A percentile compares a stretch with the other conserved stretches of the same genome.
Conservation (phyloP, 2,888 invertebrate species). For the Paralinhomoeus sp. region DNA sequence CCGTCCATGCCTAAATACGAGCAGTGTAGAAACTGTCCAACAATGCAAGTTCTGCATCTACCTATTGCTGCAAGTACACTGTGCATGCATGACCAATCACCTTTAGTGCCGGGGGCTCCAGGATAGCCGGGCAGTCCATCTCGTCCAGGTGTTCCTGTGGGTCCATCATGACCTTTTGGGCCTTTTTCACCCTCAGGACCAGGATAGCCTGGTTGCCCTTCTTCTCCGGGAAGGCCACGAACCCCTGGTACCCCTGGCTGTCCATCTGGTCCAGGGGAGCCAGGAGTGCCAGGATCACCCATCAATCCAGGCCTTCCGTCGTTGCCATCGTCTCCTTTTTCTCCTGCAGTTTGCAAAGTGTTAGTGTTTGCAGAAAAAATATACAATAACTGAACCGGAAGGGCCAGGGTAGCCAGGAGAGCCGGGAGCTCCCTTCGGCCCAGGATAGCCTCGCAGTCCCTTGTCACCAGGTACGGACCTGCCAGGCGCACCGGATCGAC, state of each 20-base stretch:
- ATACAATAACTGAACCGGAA: too few relatives aligned
- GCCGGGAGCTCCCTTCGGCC: too few relatives aligned
- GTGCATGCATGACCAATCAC: conserved; percentile 4
- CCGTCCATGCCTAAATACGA: too few relatives aligned
- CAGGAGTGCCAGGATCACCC: too few relatives aligned
- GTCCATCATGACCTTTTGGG: background rate
- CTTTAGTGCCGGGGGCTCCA: conserved; percentile 15
- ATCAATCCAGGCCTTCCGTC: conserved; percentile 7
- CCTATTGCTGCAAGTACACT: background rate
- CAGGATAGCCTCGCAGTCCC: too few relatives aligned
- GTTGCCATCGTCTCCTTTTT: conserved; percentile 5
- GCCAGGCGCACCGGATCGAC: too few relatives aligned
- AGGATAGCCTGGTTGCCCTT: background rate
- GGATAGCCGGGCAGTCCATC: conserved; percentile 16
- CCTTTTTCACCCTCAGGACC: too few relatives aligned
- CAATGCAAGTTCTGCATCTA: too few relatives aligned
- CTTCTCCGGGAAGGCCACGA: background rate
- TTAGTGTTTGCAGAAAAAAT: too few relatives aligned
- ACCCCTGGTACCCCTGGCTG: background rate
- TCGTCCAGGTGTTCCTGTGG: conserved; percentile 2
- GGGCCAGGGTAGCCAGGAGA: too few relatives aligned
- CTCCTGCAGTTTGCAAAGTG: conserved; percentile 4
- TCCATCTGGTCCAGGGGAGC: background rate
- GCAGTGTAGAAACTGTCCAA: too few relatives aligned
- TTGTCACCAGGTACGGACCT: too few relatives aligned